phyloP scores from a whole-genome alignment of 2,888 invertebrate genomes.

The Rhingia campestris region DNA sequence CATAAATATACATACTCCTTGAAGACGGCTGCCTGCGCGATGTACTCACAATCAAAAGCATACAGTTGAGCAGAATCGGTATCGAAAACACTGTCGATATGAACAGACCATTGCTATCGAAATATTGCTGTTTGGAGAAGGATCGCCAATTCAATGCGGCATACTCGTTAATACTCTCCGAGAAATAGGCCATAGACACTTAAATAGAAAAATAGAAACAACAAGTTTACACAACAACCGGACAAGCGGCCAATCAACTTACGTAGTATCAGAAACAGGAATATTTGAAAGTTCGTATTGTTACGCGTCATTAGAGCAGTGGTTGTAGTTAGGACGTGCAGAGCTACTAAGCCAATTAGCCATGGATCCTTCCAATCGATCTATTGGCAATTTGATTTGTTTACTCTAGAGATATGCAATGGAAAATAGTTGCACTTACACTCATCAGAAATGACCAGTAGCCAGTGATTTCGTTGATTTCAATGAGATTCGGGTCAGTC shows the following conservation, averaged over 20 bases:
- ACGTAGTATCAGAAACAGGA: conserved; percentile 91
- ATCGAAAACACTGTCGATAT: conserved; percentile 97
- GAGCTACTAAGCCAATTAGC: conserved; percentile 89
- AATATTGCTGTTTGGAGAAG: conserved; percentile 96
- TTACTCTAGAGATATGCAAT: conserved; percentile 11
- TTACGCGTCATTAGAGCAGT: conserved; percentile 92
- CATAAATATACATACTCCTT: neutral
- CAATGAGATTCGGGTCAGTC: conserved; percentile 86
- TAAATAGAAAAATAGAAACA: conserved; percentile 79
- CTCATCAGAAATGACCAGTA: conserved; percentile 90
- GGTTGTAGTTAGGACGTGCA: conserved; percentile 90
- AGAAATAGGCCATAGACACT: conserved; percentile 94
- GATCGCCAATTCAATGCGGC: conserved; percentile 94
- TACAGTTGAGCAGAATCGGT: conserved; percentile 94
- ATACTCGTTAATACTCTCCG: conserved; percentile 94
- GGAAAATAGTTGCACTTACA: conserved; percentile 84
- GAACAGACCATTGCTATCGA: conserved; percentile 96
- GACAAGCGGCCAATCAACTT: conserved; percentile 83
- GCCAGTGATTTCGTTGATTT: conserved; percentile 88
- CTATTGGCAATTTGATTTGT: conserved; percentile 81
- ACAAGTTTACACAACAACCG: neutral
- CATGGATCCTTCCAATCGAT: conserved; percentile 96
- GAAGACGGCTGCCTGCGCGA: neutral
- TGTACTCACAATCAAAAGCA: conserved; percentile 95
- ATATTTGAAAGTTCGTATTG: conserved; percentile 93